phyloP scores from a whole-genome alignment of 92 coral and sea anemone genomes.

The Paramuricea clavata region DNA sequence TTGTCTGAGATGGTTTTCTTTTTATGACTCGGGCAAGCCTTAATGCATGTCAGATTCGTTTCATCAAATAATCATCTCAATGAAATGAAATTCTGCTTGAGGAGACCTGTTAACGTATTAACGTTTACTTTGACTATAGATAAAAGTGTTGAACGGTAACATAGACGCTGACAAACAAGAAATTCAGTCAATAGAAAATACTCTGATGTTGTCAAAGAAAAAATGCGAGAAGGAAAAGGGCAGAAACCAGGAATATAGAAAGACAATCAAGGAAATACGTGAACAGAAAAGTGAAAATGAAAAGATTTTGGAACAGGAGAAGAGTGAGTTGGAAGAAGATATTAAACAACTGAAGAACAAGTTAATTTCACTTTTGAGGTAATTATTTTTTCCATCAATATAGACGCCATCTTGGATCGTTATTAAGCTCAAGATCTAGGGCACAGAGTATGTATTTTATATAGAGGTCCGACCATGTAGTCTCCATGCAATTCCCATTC shows the following conservation, averaged over 20 bases:
- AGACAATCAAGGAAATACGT: conserved; percentile 73
- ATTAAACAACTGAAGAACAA: conserved; percentile 79
- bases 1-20: too few relatives aligned
- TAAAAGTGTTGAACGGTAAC: conserved; percentile 83
- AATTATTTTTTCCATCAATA: neutral
- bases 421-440: too few relatives aligned
- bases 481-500: too few relatives aligned
- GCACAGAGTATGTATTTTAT: too few relatives aligned
- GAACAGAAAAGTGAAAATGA: conserved; percentile 72
- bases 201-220: conserved; percentile 79
- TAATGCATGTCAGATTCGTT: too few relatives aligned
- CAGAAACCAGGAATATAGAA: conserved; percentile 78
- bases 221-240: conserved; percentile 84
- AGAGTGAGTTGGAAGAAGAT: conserved; percentile 73
- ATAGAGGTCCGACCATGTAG: too few relatives aligned
- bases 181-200: conserved; percentile 82
- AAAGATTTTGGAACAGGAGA: conserved; percentile 64
- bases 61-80: too few relatives aligned
- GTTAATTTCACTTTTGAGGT: conserved; percentile 82
- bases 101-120: too few relatives aligned
- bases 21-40: too few relatives aligned
- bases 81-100: too few relatives aligned
- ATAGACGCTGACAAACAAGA: conserved; percentile 88
- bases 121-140: neutral
- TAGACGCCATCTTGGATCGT: neutral